Evolutionary conservation across 1,140 invertebrate genomes (phyloP).

Genomic region (Colletes latitarsis): DNA sequence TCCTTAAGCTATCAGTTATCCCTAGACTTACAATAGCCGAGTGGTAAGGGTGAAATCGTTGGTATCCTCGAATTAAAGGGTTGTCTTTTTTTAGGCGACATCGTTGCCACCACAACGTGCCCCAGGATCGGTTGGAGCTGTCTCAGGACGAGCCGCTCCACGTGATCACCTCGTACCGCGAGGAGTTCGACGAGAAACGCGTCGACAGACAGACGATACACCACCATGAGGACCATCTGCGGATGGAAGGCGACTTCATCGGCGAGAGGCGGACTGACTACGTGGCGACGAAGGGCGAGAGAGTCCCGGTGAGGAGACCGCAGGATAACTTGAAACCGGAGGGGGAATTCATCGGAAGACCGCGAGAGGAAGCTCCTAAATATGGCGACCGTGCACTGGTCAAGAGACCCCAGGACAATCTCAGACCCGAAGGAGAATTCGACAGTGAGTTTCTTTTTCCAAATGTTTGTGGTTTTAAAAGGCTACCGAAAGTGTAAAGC

Average conservation of each 20-base stretch:
- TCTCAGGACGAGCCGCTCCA: conserved; percentile 81
- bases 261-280: conserved; percentile 79
- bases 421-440: conserved; percentile 83
- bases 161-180: conserved; percentile 83
- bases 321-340: conserved; percentile 80
- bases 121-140: conserved; percentile 83
- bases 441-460: conserved; percentile 56
- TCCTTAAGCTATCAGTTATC: no score
- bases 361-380: conserved; percentile 64
- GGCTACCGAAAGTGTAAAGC: background rate
- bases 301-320: conserved; percentile 76
- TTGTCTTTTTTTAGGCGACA: conserved; percentile 80
- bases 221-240: conserved; percentile 81
- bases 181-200: conserved; percentile 86
- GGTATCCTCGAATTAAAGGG: background rate
- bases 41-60: no score
- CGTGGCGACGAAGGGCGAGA: conserved; percentile 76
- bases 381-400: conserved; percentile 63
- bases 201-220: conserved; percentile 78
- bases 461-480: no score
- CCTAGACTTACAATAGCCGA: no score
- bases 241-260: conserved; percentile 82
- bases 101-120: conserved; percentile 84
- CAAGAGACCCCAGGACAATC: conserved; percentile 80
- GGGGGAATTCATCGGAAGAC: conserved; percentile 82